A percentile compares a stretch with the other conserved stretches of the same genome.
Conservation (phyloP, 2,888 invertebrate species). For the Aricia artaxerxes region DNA sequence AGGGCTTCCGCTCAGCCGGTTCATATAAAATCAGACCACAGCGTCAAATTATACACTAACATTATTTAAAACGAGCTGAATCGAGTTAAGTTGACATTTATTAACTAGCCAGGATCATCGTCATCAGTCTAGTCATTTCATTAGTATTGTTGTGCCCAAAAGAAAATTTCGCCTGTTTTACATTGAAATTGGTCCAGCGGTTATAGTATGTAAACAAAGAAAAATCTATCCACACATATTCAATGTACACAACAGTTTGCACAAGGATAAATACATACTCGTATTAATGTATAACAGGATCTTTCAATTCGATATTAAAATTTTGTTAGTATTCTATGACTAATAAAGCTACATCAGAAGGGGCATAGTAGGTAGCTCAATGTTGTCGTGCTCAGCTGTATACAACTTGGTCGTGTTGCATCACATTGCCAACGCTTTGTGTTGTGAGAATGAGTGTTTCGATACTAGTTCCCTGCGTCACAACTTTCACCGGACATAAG, state of each 20-base stretch:
- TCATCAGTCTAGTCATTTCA: not conserved
- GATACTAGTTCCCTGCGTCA: constrained; percentile 62
- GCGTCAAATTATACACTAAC: constrained; percentile 9
- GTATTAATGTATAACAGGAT: no score
- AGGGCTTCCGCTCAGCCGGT: constrained; percentile 26
- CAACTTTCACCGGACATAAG: constrained; percentile 69
- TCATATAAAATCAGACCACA: constrained; percentile 18
- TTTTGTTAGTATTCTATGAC: no score
- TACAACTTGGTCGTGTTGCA: constrained; percentile 27
- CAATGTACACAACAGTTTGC: no score
- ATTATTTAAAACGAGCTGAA: not conserved
- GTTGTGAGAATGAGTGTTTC: constrained; percentile 26
- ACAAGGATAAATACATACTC: no score
- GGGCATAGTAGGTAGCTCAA: not conserved
- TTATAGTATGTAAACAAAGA: no score
- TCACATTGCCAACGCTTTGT: constrained; percentile 19
- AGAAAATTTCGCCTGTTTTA: no score
- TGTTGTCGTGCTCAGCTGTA: not conserved
- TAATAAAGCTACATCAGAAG: not conserved
- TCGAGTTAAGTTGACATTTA: constrained; percentile 6
- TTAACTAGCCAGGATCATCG: not conserved
- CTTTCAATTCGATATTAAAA: no score
- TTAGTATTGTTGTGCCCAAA: no score
- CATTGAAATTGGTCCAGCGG: no score
- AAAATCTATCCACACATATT: no score